Conservation (phyloP, 2,888 invertebrate genomes). For the Diplazon laetatorius region DNA sequence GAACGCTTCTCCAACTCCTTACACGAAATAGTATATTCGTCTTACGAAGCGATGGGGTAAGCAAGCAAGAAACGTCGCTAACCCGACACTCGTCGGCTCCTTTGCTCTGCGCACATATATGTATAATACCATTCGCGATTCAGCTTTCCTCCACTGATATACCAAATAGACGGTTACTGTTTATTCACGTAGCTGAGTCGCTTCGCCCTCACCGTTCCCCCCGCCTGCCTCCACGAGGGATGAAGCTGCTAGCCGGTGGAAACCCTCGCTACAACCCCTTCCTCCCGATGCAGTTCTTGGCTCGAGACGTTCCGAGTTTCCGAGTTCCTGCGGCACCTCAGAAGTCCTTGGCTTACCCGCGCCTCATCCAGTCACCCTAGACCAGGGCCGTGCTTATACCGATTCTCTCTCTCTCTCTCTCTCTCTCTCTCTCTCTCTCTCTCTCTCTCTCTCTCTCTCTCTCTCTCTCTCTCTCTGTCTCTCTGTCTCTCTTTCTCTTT, state of each 20-base stretch:
- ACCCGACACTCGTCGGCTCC: slow-evolving; percentile 23
- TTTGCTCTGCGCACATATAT: background rate
- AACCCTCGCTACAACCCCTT: slow-evolving; percentile 49
- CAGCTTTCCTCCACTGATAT: slow-evolving; percentile 35
- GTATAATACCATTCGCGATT: slow-evolving; percentile 16
- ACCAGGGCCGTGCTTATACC: slow-evolving; percentile 32
- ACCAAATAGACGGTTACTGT: slow-evolving; percentile 65
- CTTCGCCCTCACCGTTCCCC: too few relatives aligned
- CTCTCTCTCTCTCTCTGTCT: too few relatives aligned
- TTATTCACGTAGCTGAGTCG: slow-evolving; percentile 69
- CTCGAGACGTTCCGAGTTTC: slow-evolving; percentile 57
- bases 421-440: too few relatives aligned
- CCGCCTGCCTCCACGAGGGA: slow-evolving; percentile 14
- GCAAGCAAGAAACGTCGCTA: slow-evolving; percentile 8
- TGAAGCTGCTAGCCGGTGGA: slow-evolving; percentile 45
- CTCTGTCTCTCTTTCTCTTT: too few relatives aligned
- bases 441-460: too few relatives aligned
- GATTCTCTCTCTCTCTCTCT: too few relatives aligned
- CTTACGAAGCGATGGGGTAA: slow-evolving; percentile 6
- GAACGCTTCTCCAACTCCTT: background rate
- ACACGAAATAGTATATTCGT: slow-evolving; percentile 8
- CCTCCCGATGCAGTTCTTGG: slow-evolving; percentile 60
- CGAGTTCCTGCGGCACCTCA: slow-evolving; percentile 54
- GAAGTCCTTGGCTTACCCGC: slow-evolving; percentile 59
- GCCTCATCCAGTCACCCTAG: slow-evolving; percentile 64